Evolutionary conservation across 2,888 invertebrate genomes (phyloP).

Genomic region (Pecten maximus): DNA sequence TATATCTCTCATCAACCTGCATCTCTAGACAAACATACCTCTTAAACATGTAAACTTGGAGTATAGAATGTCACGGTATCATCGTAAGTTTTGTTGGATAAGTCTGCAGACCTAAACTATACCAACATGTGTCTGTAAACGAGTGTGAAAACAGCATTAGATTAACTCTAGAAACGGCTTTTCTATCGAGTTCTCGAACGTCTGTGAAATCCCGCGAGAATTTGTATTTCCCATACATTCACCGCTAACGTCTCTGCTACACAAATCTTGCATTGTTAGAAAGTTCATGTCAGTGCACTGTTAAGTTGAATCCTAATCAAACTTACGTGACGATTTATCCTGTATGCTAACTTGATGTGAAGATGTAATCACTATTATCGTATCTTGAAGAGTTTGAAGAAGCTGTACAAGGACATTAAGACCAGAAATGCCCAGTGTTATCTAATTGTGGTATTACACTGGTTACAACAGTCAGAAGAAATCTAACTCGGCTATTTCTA

Average conservation of each 20-base stretch:
- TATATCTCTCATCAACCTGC: too few relatives aligned
- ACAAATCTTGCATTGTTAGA: neutral
- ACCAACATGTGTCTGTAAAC: neutral
- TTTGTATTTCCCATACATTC: neutral
- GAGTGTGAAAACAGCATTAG: neutral
- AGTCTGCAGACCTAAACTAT: neutral
- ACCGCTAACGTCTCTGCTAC: neutral
- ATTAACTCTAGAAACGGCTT: neutral
- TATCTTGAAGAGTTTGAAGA: neutral
- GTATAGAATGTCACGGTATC: too few relatives aligned
- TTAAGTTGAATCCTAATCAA: neutral
- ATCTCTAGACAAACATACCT: too few relatives aligned
- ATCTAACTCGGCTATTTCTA: too few relatives aligned
- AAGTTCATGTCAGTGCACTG: neutral
- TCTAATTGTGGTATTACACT: too few relatives aligned
- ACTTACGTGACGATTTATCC: neutral
- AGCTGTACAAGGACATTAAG: neutral
- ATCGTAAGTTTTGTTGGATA: too few relatives aligned
- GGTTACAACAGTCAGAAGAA: too few relatives aligned
- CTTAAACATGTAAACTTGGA: too few relatives aligned
- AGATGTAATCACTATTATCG: neutral
- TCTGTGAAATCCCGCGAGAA: neutral
- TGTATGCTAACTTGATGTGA: neutral
- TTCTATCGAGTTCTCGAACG: slow-evolving; percentile 1
- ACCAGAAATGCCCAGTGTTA: too few relatives aligned